Base-by-base conservation (phyloP, 2,888 invertebrate genomes). In the Alitta virens region DNA sequence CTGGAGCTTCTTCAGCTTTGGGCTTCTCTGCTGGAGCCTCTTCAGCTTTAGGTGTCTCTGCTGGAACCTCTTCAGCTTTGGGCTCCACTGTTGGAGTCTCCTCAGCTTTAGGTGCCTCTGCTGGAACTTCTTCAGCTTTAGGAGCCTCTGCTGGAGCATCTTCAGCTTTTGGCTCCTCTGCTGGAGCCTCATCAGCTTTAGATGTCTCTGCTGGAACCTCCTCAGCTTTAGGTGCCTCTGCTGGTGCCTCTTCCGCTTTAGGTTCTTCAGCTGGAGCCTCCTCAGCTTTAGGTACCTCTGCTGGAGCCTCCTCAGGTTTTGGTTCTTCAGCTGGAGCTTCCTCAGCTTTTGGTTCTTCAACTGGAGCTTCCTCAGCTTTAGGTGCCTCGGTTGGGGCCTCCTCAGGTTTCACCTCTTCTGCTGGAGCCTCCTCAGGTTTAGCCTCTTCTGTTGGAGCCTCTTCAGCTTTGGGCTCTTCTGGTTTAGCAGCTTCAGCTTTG, bases 271-370 rank as follows among this genome's bases (percentile, higher is more conserved):
- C 43, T 25, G 12, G 40, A 16, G 56, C 23, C 24, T 56, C 56
- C 27, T 56, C 56, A 9, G 24, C 56, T 21, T 38, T 38, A 2
- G 56, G 21, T 42, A 40, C 56, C 38, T 54, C 54, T 9, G n/a
- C 27, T 21, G 25, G 25, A 9, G 42, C 5, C 40, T 56, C 57
- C 18, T 57, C 46, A 9, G 49, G 9, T 24, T 57, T 25, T 2
- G 57, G 46, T 18, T 57, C 57, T 26, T 57, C 57, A 40, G 25
- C 46, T 26, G 21, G 42, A 2, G 25, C 24, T 26, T 57, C 57
- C 25, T 57, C 57, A 42, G 43, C 46, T 33, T 49, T 49, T 9
- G 50, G 26, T 5, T 49, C 57, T 25, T 57, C 56, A 24, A 24
- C 57, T 14, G 14, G n/a, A 18, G 49, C 26, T 21, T 46, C 50